A percentile compares a stretch with the other conserved stretches of the same genome.
Evolutionary conservation across 2,888 invertebrate genomes (phyloP).

Genomic region (Hirtodrosophila cameraria): DNA sequence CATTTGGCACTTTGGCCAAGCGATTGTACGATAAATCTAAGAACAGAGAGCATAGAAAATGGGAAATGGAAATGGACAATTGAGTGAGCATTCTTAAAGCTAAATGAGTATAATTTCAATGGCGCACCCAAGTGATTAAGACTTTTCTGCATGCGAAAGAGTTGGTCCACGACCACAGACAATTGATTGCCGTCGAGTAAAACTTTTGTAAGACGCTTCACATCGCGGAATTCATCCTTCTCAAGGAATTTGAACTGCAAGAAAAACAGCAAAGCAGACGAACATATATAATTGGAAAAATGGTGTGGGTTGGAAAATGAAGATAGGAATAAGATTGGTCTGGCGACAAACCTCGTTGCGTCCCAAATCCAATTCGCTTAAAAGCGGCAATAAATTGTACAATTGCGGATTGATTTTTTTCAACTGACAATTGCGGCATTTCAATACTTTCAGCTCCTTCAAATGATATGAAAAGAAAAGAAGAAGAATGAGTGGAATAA

Average conservation of each 20-base stretch:
- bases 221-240: constrained; percentile 89
- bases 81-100: constrained; percentile 21
- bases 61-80: constrained; percentile 6
- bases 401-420: constrained; percentile 91
- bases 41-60: neutral
- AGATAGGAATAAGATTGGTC: constrained; percentile 5
- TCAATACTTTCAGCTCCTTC: constrained; percentile 89
- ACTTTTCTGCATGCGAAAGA: constrained; percentile 85
- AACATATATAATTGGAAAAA: constrained; percentile 64
- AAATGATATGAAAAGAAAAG: constrained; percentile 18
- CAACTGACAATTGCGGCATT: constrained; percentile 89
- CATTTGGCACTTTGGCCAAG: constrained; percentile 89
- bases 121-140: constrained; percentile 83
- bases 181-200: constrained; percentile 91
- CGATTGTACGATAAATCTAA: constrained; percentile 89
- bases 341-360: constrained; percentile 86
- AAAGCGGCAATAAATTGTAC: constrained; percentile 89
- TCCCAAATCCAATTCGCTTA: constrained; percentile 90
- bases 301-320: constrained; percentile 5
- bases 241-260: constrained; percentile 88
- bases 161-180: constrained; percentile 89
- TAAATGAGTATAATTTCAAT: constrained; percentile 41
- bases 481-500: no score
- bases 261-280: constrained; percentile 18
- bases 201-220: constrained; percentile 87